phyloP scores from a whole-genome alignment of 1,140 invertebrate species.

The Charaxes varanes region DNA sequence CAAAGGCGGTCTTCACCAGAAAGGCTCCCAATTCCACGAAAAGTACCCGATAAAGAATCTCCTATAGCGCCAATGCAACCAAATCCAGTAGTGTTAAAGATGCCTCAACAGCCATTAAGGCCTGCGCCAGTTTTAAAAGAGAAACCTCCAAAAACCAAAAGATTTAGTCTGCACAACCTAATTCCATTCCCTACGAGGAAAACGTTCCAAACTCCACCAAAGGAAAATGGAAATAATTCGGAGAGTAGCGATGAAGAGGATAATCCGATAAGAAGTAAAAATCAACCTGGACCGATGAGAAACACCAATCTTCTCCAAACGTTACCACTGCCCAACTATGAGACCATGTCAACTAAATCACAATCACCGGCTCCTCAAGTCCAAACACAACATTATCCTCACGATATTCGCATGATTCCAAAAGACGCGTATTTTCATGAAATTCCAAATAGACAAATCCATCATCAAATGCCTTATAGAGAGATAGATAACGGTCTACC shows the following conservation, averaged over 20 bases:
- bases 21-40: constrained; percentile 30
- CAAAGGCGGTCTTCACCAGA: constrained; percentile 55
- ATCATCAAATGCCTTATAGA: constrained; percentile 55
- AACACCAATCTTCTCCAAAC: constrained; percentile 73
- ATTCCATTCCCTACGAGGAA: constrained; percentile 71
- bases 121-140: constrained; percentile 63
- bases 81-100: constrained; percentile 42
- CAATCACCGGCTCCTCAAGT: constrained; percentile 62
- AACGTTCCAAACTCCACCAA: constrained; percentile 62
- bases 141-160: constrained; percentile 68
- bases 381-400: constrained; percentile 32
- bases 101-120: constrained; percentile 61
- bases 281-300: constrained; percentile 72
- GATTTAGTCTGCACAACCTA: constrained; percentile 70
- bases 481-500: constrained; percentile 46
- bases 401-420: constrained; percentile 64
- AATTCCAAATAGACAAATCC: constrained; percentile 66
- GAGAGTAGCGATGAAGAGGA: constrained; percentile 77
- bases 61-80: constrained; percentile 29
- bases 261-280: constrained; percentile 65
- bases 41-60: constrained; percentile 34
- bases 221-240: constrained; percentile 68
- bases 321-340: constrained; percentile 70
- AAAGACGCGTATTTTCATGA: constrained; percentile 78
- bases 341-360: constrained; percentile 71